Base-by-base conservation (phyloP, 2,797 vertebrate species). In the Pampus argenteus region DNA sequence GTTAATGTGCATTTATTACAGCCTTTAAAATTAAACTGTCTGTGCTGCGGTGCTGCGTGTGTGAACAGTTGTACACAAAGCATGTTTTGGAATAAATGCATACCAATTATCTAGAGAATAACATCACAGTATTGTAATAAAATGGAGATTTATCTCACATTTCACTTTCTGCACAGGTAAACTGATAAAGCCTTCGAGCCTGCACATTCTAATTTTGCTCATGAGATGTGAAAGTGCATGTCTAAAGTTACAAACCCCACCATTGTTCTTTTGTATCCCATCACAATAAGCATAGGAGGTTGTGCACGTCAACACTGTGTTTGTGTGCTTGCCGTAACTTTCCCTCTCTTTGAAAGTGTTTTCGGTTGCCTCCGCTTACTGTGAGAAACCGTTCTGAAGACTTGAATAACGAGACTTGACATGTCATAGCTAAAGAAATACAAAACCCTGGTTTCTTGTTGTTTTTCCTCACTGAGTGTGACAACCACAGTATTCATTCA, bases 401-500 rank as follows among this genome's bases (percentile, higher is more conserved):
- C 89, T 87, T 88, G 83, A 90, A 93, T 89, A 94, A 92, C 91
- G 90, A 91, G 81, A 73, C 87, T 85, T 89, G 90, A 90, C 90
- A 88, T 93, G 91, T 89, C 89, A 84, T 52, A 74, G 86, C 78
- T 84, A 89, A 92, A 90, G 86, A 91, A 88, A 90, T 83, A 90
- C 84, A 91, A 91, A 89, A 86, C 74, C 78, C 65, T 38, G 36
- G 55, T 78, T 78, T 81, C 49, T 80, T 89, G 73, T 87, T 88
- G 71, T 84, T 87, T 87, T 78, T 72, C 71, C 61, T 70, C 58
- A 72, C 64, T 1, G 47, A 62, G 50, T 56, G 72, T 77, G 88
- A 90, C 87, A 91, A 78, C 64, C 73, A 68, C 62, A 74, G 78
- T 82, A 80, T 79, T 40, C 68, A 87, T 83, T 87, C 81, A 71